These are phyloP conservation scores for Bedellia somnulentella DNA, from an alignment of 2,888 invertebrate genomes.

Conservation along the genomic window DNA sequence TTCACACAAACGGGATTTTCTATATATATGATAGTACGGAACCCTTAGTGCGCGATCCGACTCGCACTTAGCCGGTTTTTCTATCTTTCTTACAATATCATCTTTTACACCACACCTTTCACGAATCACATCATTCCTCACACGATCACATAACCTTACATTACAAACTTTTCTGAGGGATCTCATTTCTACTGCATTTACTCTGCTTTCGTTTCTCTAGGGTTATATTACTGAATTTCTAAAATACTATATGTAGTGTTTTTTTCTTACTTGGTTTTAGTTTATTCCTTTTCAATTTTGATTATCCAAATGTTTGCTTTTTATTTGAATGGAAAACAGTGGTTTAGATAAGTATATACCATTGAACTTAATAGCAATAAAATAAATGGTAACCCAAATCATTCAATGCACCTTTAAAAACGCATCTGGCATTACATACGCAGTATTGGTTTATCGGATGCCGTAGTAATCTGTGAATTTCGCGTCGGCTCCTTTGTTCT, in stretches of 20 bases:
- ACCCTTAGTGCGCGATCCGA: no score
- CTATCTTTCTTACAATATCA: no score
- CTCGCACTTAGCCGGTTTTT: no score
- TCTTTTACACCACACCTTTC: no score
- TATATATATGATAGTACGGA: no score
- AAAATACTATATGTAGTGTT: background rate
- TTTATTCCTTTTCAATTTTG: background rate
- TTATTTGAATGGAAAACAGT: background rate
- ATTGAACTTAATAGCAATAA: background rate
- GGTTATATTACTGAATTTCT: no score
- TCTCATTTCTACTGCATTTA: no score
- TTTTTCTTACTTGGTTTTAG: background rate
- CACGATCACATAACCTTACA: no score
- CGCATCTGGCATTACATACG: slow-evolving; percentile 22
- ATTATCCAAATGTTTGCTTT: background rate
- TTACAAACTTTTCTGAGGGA: no score
- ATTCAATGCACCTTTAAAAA: slow-evolving; percentile 17
- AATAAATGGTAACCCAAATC: background rate
- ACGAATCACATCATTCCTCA: no score
- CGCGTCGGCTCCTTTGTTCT: slow-evolving; percentile 45
- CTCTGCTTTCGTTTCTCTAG: no score
- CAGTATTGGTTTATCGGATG: slow-evolving; percentile 55
- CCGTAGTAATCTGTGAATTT: slow-evolving; percentile 52
- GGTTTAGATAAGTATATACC: background rate
- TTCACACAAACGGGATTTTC: no score